Percentiles rank a stretch among this genome's conserved stretches.
Conservation (phyloP, 2,888 invertebrate genomes). For the Elmis aenea region DNA sequence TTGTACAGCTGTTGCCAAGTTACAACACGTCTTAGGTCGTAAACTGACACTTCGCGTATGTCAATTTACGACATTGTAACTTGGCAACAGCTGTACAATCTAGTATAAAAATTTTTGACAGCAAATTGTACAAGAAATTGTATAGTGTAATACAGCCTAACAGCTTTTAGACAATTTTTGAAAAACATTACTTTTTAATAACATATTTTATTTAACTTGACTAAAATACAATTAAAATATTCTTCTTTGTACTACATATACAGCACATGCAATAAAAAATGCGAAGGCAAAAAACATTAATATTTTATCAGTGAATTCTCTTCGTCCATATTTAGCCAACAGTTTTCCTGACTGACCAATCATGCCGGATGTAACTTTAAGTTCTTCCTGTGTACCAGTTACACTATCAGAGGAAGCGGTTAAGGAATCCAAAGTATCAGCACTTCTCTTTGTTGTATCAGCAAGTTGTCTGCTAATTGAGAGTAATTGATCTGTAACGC, state of each 20-base stretch:
- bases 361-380: slow-evolving; percentile 79
- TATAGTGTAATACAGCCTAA: no score
- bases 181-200: no score
- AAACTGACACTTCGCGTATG: no score
- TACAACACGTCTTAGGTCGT: no score
- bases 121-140: no score
- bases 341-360: slow-evolving; percentile 88
- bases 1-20: no score
- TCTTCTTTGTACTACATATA: slow-evolving; percentile 90
- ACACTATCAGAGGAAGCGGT: slow-evolving; percentile 65
- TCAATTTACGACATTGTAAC: no score
- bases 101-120: no score
- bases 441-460: slow-evolving; percentile 82
- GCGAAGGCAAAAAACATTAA: slow-evolving; percentile 81
- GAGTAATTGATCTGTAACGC: slow-evolving; percentile 79
- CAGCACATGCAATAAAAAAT: slow-evolving; percentile 84
- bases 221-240: no score
- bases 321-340: slow-evolving; percentile 86
- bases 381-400: slow-evolving; percentile 72
- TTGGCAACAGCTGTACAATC: no score
- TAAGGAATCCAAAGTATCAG: slow-evolving; percentile 75
- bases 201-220: no score
- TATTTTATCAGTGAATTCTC: slow-evolving; percentile 94
- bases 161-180: no score
- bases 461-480: slow-evolving; percentile 82